A percentile compares a stretch with the other conserved stretches of the same genome.
These are phyloP conservation scores for Elegia similella DNA, from an alignment of 2,888 invertebrate species.

Conservation along the genomic window DNA sequence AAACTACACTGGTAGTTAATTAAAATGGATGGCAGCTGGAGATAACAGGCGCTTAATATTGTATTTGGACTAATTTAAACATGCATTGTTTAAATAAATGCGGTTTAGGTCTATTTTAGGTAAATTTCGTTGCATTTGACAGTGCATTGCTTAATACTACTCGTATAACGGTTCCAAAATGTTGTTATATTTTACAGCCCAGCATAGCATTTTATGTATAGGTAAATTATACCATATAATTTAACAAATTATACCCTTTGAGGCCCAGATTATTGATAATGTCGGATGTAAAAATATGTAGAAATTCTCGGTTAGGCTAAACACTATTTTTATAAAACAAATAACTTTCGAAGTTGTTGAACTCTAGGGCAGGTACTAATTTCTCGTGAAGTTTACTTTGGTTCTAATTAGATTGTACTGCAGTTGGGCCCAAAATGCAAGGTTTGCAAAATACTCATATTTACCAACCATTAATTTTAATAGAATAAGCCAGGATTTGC, in stretches of 20 bases:
- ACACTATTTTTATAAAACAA: too few species aligned
- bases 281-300: too few species aligned
- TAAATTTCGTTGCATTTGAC: background rate
- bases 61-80: slow-evolving; percentile 5
- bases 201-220: too few species aligned
- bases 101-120: background rate
- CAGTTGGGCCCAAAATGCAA: background rate
- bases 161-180: too few species aligned
- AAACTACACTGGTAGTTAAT: slow-evolving; percentile 50
- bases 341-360: too few species aligned
- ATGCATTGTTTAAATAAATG: background rate
- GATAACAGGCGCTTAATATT: slow-evolving; percentile 10
- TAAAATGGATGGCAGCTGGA: slow-evolving; percentile 32
- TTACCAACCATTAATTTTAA: slow-evolving; percentile 1
- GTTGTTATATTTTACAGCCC: too few species aligned
- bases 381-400: background rate
- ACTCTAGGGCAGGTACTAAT: too few species aligned
- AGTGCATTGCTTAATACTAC: too few species aligned
- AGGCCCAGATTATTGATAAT: too few species aligned
- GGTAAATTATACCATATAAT: too few species aligned
- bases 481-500: background rate
- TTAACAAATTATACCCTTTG: too few species aligned
- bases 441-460: background rate
- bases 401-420: background rate
- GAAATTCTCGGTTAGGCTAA: too few species aligned